phyloP scores from a whole-genome alignment of 2,113 vertebrate species.

The Ivindomyrus marchei region DNA sequence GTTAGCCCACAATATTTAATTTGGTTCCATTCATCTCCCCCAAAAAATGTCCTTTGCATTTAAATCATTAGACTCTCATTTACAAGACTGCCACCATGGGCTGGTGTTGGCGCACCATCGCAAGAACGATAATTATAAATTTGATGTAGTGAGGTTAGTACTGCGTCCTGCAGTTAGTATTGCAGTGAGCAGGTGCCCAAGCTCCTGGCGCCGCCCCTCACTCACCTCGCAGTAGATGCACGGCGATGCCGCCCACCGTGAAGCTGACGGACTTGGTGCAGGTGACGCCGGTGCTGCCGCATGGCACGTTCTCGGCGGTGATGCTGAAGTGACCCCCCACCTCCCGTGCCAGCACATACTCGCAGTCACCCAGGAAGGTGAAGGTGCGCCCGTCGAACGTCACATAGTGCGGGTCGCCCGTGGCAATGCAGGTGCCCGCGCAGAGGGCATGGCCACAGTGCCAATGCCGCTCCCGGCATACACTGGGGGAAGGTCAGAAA shows the following conservation, averaged over 20 bases:
- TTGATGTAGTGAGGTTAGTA: neutral
- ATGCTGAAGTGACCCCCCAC: constrained; percentile 62
- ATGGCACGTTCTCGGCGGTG: constrained; percentile 78
- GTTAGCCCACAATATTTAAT: neutral
- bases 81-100: no score
- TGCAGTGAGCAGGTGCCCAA: neutral
- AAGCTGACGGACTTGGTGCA: constrained; percentile 82
- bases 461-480: constrained; percentile 72
- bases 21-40: neutral
- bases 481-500: constrained; percentile 41
- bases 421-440: constrained; percentile 71
- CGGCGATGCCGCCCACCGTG: constrained; percentile 64
- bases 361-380: constrained; percentile 83
- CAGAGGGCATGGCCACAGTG: constrained; percentile 63
- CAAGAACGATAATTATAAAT: neutral
- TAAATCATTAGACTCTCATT: neutral
- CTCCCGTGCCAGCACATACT: constrained; percentile 76
- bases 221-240: constrained; percentile 81
- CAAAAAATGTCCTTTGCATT: neutral
- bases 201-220: neutral
- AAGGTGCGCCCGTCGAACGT: constrained; percentile 76
- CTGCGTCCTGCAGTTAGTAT: neutral
- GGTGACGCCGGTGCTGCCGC: constrained; percentile 73
- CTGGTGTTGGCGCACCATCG: neutral
- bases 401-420: constrained; percentile 83